Evolutionary conservation across 2,113 vertebrate species (phyloP).

Genomic region (Glaucomys volans): DNA sequence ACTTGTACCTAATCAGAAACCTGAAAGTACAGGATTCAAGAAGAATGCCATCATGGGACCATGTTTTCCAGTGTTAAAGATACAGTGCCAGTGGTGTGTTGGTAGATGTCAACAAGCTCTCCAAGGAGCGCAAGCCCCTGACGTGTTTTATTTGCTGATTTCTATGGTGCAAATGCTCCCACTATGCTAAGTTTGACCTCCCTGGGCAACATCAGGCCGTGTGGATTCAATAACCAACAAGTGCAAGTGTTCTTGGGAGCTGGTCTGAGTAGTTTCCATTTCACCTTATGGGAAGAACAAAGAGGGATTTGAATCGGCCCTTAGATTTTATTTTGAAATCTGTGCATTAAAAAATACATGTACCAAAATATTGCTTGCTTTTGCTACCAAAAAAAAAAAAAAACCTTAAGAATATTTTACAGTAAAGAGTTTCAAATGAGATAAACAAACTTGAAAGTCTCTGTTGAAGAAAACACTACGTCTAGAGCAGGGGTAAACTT

Average conservation of each 20-base stretch:
- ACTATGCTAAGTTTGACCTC: fast-evolving
- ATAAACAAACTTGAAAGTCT: not conserved
- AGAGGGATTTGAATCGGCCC: not conserved
- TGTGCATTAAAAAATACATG: not conserved
- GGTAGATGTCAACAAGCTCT: not conserved
- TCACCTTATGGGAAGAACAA: not conserved
- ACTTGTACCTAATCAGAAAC: not conserved
- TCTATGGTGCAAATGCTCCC: not conserved
- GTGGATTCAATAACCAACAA: not conserved
- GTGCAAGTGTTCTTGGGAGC: not conserved
- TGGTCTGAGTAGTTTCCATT: not conserved
- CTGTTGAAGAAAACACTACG: not conserved
- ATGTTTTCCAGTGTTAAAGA: not conserved
- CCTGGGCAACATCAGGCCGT: not conserved
- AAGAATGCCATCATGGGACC: not conserved
- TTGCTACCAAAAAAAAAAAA: not conserved
- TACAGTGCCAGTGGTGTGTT: fast-evolving
- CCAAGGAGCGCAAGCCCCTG: too few relatives aligned
- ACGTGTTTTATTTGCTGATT: not conserved
- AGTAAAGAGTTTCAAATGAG: not conserved
- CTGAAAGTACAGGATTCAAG: not conserved
- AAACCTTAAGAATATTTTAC: not conserved
- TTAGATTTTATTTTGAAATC: not conserved
- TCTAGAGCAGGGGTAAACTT: not conserved
- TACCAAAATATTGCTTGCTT: not conserved